Evolutionary conservation across 2,113 vertebrate genomes (phyloP).

Genomic region (Pogona vitticeps): DNA sequence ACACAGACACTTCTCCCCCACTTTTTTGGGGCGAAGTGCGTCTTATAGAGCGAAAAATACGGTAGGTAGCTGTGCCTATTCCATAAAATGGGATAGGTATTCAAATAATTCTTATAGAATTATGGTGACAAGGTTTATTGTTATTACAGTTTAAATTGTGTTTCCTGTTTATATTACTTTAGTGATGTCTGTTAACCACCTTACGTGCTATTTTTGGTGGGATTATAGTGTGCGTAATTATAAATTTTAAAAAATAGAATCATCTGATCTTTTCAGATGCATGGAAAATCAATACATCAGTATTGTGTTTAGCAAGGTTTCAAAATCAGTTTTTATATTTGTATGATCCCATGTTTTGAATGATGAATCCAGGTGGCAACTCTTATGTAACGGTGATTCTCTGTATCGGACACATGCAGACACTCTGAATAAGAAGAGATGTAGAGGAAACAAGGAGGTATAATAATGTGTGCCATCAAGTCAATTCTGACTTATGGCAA

Average conservation of each 20-base stretch:
- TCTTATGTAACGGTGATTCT: background rate
- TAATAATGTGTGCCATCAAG: too few relatives aligned
- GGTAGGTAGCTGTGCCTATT: too few relatives aligned
- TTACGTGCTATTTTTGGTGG: background rate
- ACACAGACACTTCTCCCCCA: too few relatives aligned
- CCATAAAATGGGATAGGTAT: too few relatives aligned
- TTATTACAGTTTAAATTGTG: too few relatives aligned
- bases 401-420: too few relatives aligned
- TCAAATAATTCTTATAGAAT: background rate
- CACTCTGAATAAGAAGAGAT: too few relatives aligned
- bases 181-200: background rate
- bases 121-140: background rate
- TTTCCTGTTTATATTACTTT: background rate
- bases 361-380: background rate
- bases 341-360: background rate
- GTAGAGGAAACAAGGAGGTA: too few relatives aligned
- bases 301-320: background rate
- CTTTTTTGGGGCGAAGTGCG: too few relatives aligned
- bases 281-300: background rate
- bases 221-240: background rate
- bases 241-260: background rate
- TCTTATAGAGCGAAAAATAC: too few relatives aligned
- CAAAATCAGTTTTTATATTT: background rate
- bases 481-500: too few relatives aligned
- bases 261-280: too few relatives aligned